These are phyloP conservation scores for Sphyrna mokarran DNA, from an alignment of 2,113 vertebrate genomes.

Conservation along the genomic window DNA sequence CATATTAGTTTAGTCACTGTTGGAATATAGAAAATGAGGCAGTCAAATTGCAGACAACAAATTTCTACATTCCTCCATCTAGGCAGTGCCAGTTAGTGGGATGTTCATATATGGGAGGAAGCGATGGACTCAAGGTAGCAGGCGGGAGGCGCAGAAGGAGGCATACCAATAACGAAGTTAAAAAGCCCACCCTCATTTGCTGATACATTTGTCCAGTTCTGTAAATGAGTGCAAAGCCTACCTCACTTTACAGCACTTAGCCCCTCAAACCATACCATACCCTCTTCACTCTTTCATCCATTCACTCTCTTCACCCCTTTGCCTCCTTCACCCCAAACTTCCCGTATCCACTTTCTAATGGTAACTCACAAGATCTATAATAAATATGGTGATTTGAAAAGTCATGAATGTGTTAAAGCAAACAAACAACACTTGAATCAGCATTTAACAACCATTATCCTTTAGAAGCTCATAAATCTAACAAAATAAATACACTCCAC, in stretches of 20 bases:
- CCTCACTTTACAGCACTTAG: not conserved
- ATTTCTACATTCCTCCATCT: not conserved
- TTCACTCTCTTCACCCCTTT: not conserved
- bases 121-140: not conserved
- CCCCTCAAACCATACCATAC: not conserved
- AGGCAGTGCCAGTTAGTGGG: not conserved
- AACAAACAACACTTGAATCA: no score
- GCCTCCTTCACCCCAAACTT: no score
- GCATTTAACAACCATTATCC: no score
- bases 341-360: no score
- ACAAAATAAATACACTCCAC: no score
- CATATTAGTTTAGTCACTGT: not conserved
- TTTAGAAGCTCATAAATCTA: no score
- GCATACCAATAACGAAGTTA: not conserved
- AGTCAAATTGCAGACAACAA: not conserved
- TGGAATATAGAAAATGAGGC: not conserved
- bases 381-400: no score
- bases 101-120: not conserved
- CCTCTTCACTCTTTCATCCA: not conserved
- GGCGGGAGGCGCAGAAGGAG: not conserved
- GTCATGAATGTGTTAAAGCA: no score
- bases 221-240: not conserved
- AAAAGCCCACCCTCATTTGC: not conserved
- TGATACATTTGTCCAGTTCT: not conserved
- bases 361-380: no score